phyloP scores from a whole-genome alignment of 23 tunicate species.

The Ascidia mentula region DNA sequence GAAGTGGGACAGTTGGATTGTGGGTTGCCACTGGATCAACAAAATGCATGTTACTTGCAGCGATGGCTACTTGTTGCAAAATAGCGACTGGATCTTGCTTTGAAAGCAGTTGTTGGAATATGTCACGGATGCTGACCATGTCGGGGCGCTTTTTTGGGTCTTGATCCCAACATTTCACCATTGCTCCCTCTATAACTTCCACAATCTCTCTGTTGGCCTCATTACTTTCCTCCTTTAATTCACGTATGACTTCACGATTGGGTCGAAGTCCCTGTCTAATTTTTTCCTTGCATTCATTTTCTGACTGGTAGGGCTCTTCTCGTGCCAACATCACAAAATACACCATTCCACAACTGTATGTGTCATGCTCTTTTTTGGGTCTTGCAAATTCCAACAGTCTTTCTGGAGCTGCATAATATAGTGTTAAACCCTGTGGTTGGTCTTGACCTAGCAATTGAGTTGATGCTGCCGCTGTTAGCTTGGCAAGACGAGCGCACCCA shows the following conservation, averaged over 20 bases:
- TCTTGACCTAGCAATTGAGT: background rate
- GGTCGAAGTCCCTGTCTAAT: background rate
- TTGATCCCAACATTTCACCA: too few species aligned
- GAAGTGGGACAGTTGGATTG: too few species aligned
- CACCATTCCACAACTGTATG: too few species aligned
- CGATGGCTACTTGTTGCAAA: background rate
- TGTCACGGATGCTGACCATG: background rate
- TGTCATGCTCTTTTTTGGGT: too few species aligned
- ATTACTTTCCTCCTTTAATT: background rate
- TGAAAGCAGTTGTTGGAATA: background rate
- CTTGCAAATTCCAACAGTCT: background rate
- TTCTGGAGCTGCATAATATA: slow-evolving; percentile 13
- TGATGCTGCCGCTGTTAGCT: background rate
- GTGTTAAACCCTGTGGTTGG: background rate
- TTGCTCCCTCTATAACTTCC: background rate
- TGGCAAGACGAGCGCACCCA: background rate
- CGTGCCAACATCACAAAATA: too few species aligned
- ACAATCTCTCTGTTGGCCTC: background rate
- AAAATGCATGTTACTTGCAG: too few species aligned
- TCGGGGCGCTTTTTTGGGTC: too few species aligned
- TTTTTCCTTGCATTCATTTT: background rate
- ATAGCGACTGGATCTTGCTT: background rate
- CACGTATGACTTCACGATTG: background rate
- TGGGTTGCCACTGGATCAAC: too few species aligned
- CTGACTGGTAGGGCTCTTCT: background rate